phyloP scores from a whole-genome alignment of 2,113 vertebrate genomes.

The Phylloscopus trochiloides region DNA sequence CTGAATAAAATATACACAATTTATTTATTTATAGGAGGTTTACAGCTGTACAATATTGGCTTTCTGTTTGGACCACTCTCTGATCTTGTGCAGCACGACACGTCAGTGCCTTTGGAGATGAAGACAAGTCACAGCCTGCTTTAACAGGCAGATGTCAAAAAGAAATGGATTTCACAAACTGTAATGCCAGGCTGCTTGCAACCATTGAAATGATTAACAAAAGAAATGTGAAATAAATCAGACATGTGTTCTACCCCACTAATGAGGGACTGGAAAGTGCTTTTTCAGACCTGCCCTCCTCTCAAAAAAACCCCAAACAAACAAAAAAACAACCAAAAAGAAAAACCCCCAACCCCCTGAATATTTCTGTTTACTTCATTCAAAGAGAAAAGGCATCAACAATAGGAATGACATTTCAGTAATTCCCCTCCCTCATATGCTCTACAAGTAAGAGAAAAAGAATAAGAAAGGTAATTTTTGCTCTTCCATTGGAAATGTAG shows the following conservation, averaged over 20 bases:
- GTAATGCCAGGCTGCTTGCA: background rate
- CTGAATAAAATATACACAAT: slow-evolving; percentile 54
- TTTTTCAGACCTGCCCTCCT: background rate
- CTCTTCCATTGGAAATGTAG: background rate
- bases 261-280: background rate
- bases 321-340: background rate
- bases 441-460: background rate
- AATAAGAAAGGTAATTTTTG: background rate
- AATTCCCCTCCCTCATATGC: background rate
- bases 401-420: background rate
- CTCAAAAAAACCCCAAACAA: background rate
- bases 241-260: background rate
- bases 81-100: background rate
- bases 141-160: background rate
- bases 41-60: slow-evolving; percentile 47
- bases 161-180: background rate
- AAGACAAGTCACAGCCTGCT: background rate
- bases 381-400: background rate
- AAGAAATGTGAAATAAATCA: slow-evolving; percentile 5
- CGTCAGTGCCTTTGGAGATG: background rate
- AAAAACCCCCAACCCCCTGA: background rate
- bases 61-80: slow-evolving; percentile 19
- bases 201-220: slow-evolving; percentile 11
- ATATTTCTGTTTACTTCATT: background rate
- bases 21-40: slow-evolving; percentile 58